A percentile compares a stretch with the other conserved stretches of the same genome.
These are phyloP conservation scores for Anas platyrhynchos DNA, from an alignment of 2,113 vertebrate genomes.

Conservation along the genomic window DNA sequence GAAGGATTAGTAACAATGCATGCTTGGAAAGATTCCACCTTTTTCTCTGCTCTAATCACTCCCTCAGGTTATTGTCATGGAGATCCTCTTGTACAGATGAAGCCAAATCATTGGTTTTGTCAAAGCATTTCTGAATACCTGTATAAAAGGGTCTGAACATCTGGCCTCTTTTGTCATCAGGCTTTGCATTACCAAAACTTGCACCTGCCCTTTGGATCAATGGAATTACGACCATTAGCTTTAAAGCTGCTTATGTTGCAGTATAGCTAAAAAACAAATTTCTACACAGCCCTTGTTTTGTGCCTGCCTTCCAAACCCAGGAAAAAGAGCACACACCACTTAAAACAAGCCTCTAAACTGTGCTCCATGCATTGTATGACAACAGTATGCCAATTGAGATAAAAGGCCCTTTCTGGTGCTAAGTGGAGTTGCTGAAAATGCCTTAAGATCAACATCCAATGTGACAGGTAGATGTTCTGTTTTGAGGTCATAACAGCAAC, in stretches of 20 bases:
- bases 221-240: not conserved
- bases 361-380: not conserved
- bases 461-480: not conserved
- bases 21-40: conserved; percentile 46
- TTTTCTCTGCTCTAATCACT: conserved; percentile 32
- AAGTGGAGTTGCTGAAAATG: not conserved
- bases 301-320: not conserved
- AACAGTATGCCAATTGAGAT: not conserved
- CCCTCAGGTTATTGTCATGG: conserved; percentile 61
- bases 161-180: not conserved
- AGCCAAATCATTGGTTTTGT: not conserved
- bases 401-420: not conserved
- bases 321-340: not conserved
- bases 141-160: not conserved
- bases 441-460: not conserved
- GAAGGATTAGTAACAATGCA: conserved; percentile 26
- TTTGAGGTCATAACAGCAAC: not conserved
- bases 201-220: not conserved
- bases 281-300: not conserved
- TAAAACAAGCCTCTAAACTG: not conserved
- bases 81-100: not conserved
- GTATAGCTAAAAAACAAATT: not conserved
- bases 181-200: not conserved
- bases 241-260: not conserved
- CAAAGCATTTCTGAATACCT: not conserved